Percentiles rank a stretch among this genome's conserved stretches.
Conservation (phyloP, 2,888 invertebrate genomes). For the Mimachlamys varia region DNA sequence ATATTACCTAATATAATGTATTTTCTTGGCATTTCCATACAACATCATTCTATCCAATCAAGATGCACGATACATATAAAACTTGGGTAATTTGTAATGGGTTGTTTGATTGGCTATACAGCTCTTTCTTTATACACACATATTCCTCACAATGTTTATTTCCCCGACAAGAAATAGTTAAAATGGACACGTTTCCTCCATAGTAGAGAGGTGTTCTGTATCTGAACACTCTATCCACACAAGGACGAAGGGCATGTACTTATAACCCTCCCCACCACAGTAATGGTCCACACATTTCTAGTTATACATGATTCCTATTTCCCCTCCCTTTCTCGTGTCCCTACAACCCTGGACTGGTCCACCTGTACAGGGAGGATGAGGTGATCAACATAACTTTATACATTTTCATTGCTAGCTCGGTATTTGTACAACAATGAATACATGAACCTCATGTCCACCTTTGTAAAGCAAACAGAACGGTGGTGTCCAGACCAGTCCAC, state of each 20-base stretch:
- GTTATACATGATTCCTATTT: not conserved
- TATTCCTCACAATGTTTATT: not conserved
- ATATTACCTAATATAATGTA: constrained; percentile 28
- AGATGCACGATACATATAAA: constrained; percentile 33
- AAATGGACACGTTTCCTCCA: not conserved
- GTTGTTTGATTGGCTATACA: constrained; percentile 34
- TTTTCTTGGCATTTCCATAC: constrained; percentile 29
- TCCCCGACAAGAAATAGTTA: constrained; percentile 21
- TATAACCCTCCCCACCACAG: not conserved
- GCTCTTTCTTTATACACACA: constrained; percentile 18
- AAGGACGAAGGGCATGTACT: not conserved
- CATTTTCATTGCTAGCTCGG: not conserved
- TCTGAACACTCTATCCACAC: too few relatives aligned
- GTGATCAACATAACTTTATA: not conserved
- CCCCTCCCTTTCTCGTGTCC: not conserved
- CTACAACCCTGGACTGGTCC: not conserved
- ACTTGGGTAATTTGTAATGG: constrained; percentile 36
- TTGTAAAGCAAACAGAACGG: not conserved
- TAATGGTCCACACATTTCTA: not conserved
- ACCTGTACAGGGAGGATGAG: not conserved
- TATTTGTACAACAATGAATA: not conserved
- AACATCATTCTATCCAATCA: constrained; percentile 32
- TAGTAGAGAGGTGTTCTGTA: not conserved
- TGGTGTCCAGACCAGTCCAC: not conserved
- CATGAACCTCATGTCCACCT: constrained; percentile 23